Base-by-base conservation (phyloP, 2,113 vertebrate genomes). In the Equus przewalskii region DNA sequence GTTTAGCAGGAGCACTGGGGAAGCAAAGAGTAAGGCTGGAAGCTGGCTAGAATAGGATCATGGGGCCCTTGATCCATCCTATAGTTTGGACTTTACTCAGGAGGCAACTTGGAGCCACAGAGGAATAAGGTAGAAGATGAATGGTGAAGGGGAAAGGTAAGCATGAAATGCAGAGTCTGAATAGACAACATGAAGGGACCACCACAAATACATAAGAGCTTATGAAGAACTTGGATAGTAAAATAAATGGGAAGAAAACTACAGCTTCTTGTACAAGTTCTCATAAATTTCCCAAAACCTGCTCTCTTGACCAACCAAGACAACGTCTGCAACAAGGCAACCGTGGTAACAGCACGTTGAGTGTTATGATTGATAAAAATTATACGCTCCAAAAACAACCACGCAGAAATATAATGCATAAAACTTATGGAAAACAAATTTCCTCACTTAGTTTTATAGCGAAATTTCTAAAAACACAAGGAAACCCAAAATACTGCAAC, bases 401-500 rank as follows among this genome's bases (percentile, higher is more conserved):
- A 73, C 8, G 33, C 5, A 78, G 15, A 92, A 86, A 76, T 44
- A 46, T 33, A 83, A 82, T 65, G 60, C 93, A 60, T 18, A 93
- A 92, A 85, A 88, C 18, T 96, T 76, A 75, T 12, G 4, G 3
- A 44, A 93, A 94, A 94, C 28, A 70, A 84, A 92, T 83, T 64
- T 73, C 14, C 22, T 89, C 36, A 7, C 44, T 86, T 88, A 70
- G 41, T 56, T 70, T 64, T 67, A 86, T 3, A 90, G 54, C 24
- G 6, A 78, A 97, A 65, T 51, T 46, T 92, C 0, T 62, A 67
- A 85, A 94, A 93, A 60, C 2, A 86, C 2, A 94, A n/a, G 28
- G 12, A 96, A 94, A 89, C 26, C 4, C 51, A 76, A 95, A 96
- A 72, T 44, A 67, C 15, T 78, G 13, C 22, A 67, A 85, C 12